Evolutionary conservation across 2,113 vertebrate species (phyloP).

Genomic region (Neogale vison): DNA sequence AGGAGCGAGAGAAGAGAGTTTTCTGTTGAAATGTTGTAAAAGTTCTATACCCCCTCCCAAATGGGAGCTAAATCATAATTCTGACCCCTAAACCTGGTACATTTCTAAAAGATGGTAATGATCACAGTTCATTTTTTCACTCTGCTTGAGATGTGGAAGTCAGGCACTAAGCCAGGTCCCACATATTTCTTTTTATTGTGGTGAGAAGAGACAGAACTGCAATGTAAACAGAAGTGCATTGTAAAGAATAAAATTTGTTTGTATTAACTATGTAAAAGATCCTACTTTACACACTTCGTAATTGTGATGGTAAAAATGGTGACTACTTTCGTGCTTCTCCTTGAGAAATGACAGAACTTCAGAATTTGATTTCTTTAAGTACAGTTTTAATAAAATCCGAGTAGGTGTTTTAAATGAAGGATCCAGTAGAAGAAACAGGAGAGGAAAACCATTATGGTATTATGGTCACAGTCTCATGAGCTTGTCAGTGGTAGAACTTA

Average conservation of each 20-base stretch:
- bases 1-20: background rate
- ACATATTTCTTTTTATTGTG: background rate
- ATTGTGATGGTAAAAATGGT: background rate
- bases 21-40: background rate
- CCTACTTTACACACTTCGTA: background rate
- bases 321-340: background rate
- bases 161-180: background rate
- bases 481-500: background rate
- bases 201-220: slow-evolving; percentile 13
- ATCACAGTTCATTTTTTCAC: background rate
- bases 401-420: background rate
- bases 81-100: background rate
- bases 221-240: background rate
- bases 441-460: background rate
- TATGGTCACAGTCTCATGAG: background rate
- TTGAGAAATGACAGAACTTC: slow-evolving; percentile 2
- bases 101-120: background rate
- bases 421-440: background rate
- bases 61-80: background rate
- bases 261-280: background rate
- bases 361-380: slow-evolving; percentile 1
- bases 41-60: background rate
- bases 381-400: background rate
- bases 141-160: background rate
- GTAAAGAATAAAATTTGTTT: background rate